A percentile compares a stretch with the other conserved stretches of the same genome.
These are phyloP conservation scores for Cherax quadricarinatus DNA, from an alignment of 1,140 invertebrate genomes.

Conservation along the genomic window DNA sequence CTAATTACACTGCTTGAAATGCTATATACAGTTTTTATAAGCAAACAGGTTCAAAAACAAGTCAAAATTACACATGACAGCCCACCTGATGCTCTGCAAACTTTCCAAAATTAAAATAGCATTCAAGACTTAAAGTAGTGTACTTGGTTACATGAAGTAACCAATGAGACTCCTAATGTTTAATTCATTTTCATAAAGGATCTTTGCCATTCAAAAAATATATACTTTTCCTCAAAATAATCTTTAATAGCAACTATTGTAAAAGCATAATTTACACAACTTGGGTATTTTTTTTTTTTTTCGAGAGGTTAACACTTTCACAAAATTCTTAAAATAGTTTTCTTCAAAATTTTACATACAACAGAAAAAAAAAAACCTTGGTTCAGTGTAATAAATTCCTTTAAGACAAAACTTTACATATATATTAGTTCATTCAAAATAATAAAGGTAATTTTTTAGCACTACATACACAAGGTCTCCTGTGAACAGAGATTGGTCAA, in stretches of 20 bases:
- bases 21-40: too few species aligned
- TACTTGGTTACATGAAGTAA: not conserved
- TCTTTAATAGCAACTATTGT: conserved; percentile 63
- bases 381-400: not conserved
- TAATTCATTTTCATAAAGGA: conserved; percentile 33
- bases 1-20: too few species aligned
- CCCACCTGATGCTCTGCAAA: not conserved
- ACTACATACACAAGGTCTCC: not conserved
- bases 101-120: not conserved
- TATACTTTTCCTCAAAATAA: conserved; percentile 61
- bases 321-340: not conserved
- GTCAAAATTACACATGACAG: too few species aligned
- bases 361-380: not conserved
- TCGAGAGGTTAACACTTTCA: conserved; percentile 33
- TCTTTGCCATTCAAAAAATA: conserved; percentile 49
- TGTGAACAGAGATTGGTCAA: not conserved
- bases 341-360: not conserved
- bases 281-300: conserved; percentile 22
- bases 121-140: conserved; percentile 14
- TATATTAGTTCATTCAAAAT: not conserved
- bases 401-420: not conserved
- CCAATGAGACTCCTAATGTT: conserved; percentile 7
- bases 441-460: not conserved
- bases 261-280: conserved; percentile 64
- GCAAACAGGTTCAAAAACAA: too few species aligned